Evolutionary conservation across 2,113 vertebrate species (phyloP).

Genomic region (Peromyscus polionotus): DNA sequence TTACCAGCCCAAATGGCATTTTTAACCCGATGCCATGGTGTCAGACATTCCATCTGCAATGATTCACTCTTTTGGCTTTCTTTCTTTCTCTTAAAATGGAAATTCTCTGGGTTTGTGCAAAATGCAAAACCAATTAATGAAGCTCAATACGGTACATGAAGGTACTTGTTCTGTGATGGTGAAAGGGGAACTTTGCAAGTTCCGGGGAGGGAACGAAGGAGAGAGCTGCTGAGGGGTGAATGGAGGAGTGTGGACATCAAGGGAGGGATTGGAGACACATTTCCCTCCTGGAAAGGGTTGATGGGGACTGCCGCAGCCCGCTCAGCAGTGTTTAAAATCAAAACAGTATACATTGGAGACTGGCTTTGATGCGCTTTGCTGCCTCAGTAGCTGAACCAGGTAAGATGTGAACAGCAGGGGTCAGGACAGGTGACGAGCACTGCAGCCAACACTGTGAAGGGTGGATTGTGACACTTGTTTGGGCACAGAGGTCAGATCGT

Average conservation of each 20-base stretch:
- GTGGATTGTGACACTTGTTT: slow-evolving; percentile 23
- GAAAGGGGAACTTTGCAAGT: neutral
- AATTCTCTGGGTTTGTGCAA: slow-evolving; percentile 51
- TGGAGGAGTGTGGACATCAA: neutral
- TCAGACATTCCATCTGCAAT: slow-evolving; percentile 31
- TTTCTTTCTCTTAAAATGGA: slow-evolving; percentile 44
- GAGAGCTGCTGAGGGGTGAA: neutral
- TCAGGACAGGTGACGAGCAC: neutral
- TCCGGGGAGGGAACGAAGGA: neutral
- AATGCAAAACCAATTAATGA: neutral
- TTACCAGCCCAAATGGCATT: neutral
- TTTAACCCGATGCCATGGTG: neutral
- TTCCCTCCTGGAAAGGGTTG: neutral
- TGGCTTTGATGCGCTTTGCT: neutral
- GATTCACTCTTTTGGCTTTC: slow-evolving; percentile 47
- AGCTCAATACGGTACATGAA: neutral
- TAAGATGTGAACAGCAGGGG: neutral
- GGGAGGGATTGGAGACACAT: neutral
- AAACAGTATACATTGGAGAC: neutral
- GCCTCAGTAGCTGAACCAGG: neutral
- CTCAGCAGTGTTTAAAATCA: neutral
- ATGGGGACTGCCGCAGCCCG: neutral
- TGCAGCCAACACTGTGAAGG: neutral
- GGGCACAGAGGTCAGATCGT: neutral
- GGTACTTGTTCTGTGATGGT: neutral